Evolutionary conservation across 2,888 invertebrate species (phyloP).

Genomic region (Trimorus sp.): DNA sequence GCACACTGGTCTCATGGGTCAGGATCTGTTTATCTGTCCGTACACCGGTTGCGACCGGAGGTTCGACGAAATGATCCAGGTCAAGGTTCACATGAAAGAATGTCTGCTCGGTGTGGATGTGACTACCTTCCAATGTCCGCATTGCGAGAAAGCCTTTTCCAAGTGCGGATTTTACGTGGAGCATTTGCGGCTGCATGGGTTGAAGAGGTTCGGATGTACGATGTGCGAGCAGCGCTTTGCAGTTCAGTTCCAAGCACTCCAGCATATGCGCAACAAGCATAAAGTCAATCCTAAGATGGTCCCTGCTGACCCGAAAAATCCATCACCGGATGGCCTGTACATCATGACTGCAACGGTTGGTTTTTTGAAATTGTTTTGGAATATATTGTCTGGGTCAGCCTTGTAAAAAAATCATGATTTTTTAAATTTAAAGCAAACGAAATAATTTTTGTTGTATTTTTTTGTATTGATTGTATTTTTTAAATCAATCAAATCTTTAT

Average conservation of each 20-base stretch:
- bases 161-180: slow-evolving; percentile 82
- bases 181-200: slow-evolving; percentile 85
- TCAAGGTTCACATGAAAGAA: slow-evolving; percentile 81
- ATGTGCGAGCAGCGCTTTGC: slow-evolving; percentile 82
- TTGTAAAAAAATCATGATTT: too few relatives aligned
- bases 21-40: slow-evolving; percentile 83
- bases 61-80: slow-evolving; percentile 75
- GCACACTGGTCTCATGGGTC: slow-evolving; percentile 79
- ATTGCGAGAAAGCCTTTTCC: slow-evolving; percentile 82
- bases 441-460: too few relatives aligned
- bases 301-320: slow-evolving; percentile 82
- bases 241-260: slow-evolving; percentile 74
- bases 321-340: slow-evolving; percentile 82
- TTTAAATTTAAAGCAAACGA: too few relatives aligned
- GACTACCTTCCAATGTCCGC: slow-evolving; percentile 71
- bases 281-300: slow-evolving; percentile 79
- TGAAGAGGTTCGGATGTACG: slow-evolving; percentile 84
- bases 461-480: too few relatives aligned
- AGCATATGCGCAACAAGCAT: slow-evolving; percentile 84
- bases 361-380: not conserved
- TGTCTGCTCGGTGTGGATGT: slow-evolving; percentile 76
- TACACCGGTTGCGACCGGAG: slow-evolving; percentile 80
- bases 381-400: too few relatives aligned
- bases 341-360: slow-evolving; percentile 81
- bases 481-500: too few relatives aligned